phyloP scores from a whole-genome alignment of 2,888 invertebrate species.

The Notodonta dromedarius region DNA sequence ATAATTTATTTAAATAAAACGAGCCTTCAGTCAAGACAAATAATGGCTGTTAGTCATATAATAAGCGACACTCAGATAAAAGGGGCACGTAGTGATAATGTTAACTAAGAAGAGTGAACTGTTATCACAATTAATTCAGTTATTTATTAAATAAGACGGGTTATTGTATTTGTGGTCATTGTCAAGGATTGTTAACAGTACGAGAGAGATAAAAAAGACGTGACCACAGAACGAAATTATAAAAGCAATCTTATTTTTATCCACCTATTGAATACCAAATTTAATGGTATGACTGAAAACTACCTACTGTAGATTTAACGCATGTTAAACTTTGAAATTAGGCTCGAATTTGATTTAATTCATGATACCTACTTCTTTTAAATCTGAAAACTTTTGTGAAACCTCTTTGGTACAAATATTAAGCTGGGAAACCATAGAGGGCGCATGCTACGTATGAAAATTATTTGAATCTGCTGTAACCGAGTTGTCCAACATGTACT shows the following conservation, averaged over 20 bases:
- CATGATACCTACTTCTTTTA: no score
- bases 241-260: background rate
- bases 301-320: no score
- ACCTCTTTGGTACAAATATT: no score
- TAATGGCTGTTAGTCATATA: slow-evolving; percentile 1
- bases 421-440: no score
- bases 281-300: no score
- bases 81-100: slow-evolving; percentile 20
- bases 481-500: no score
- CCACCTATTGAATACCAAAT: background rate
- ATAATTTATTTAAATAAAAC: no score
- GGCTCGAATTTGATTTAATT: no score
- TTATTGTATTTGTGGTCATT: slow-evolving; percentile 34
- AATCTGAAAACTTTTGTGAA: no score
- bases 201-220: slow-evolving; percentile 13
- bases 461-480: no score
- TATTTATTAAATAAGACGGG: slow-evolving; percentile 20
- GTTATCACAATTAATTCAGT: slow-evolving; percentile 27
- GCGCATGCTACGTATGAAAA: no score
- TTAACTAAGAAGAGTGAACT: slow-evolving; percentile 30
- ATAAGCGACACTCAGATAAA: background rate
- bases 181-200: slow-evolving; percentile 29
- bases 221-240: background rate
- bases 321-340: no score
- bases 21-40: background rate